Conservation (phyloP, 2,888 invertebrate species). For the Disparrhopalites patrizii region DNA sequence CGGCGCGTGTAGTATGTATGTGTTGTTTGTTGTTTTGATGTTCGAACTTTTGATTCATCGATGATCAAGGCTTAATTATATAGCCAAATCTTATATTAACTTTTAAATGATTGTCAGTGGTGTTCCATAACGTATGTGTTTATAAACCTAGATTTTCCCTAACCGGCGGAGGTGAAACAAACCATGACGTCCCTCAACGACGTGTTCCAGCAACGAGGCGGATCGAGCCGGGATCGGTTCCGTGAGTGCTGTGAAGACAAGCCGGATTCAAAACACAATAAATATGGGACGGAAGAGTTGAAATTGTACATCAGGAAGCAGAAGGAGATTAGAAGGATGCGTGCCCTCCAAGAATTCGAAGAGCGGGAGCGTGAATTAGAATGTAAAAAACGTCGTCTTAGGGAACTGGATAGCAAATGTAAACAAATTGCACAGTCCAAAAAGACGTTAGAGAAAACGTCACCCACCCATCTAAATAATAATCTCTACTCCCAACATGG, state of each 20-base stretch:
- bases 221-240: not conserved
- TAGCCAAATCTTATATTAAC: too few species aligned
- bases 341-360: slow-evolving; percentile 32
- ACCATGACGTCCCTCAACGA: not conserved
- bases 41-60: too few species aligned
- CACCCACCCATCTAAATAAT: not conserved
- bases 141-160: too few species aligned
- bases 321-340: slow-evolving; percentile 32
- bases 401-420: slow-evolving; percentile 36
- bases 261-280: slow-evolving; percentile 16
- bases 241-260: slow-evolving; percentile 16
- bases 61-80: too few species aligned
- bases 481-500: too few species aligned
- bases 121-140: too few species aligned
- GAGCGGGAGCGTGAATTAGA: slow-evolving; percentile 32
- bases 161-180: too few species aligned
- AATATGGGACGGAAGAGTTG: slow-evolving; percentile 22
- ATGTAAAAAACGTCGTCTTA: slow-evolving; percentile 30
- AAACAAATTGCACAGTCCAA: slow-evolving; percentile 23
- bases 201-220: not conserved
- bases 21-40: too few species aligned
- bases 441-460: slow-evolving; percentile 7
- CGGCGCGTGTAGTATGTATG: too few species aligned
- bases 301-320: slow-evolving; percentile 38
- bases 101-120: too few species aligned